Evolutionary conservation across 2,797 vertebrate species (phyloP).

Genomic region (Sebastes paucispinis): DNA sequence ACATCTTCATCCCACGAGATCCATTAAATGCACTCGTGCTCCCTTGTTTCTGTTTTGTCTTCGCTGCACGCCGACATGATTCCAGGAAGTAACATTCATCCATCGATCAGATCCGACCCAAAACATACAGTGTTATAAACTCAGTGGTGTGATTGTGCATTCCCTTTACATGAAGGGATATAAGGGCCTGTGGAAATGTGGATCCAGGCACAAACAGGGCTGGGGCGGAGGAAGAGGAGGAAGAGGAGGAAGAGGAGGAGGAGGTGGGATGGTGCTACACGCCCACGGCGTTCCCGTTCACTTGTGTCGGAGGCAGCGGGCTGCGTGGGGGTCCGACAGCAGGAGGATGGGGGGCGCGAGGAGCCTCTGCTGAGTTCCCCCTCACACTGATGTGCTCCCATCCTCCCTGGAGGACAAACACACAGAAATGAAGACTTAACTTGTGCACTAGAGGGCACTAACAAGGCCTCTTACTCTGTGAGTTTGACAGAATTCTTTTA

Average conservation of each 20-base stretch:
- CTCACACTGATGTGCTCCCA: constrained; percentile 94
- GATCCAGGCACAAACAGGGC: constrained; percentile 63
- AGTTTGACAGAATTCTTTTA: not conserved
- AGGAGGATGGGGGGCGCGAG: constrained; percentile 49
- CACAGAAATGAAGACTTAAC: not conserved
- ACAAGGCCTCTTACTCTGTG: not conserved
- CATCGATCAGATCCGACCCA: constrained; percentile 32
- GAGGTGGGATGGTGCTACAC: constrained; percentile 51
- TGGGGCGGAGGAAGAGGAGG: not conserved
- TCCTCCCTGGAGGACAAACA: constrained; percentile 85
- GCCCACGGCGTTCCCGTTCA: constrained; percentile 78
- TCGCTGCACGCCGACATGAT: not conserved
- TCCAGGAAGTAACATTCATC: constrained; percentile 49
- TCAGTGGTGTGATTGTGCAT: constrained; percentile 50
- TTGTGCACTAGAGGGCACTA: constrained; percentile 10
- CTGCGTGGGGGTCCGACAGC: constrained; percentile 49
- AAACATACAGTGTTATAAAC: not conserved
- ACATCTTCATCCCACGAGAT: not conserved
- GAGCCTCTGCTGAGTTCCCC: constrained; percentile 85
- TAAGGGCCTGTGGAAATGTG: constrained; percentile 1
- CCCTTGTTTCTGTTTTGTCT: not conserved
- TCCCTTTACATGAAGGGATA: constrained; percentile 44
- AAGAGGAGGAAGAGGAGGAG: not conserved
- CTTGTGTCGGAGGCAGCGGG: constrained; percentile 62
- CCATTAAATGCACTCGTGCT: constrained; percentile 21